Evolutionary conservation across 2,113 vertebrate species (phyloP), one percentile per base, ranked within the genome.

Genomic region (Phylloscopus trochilus): DNA sequence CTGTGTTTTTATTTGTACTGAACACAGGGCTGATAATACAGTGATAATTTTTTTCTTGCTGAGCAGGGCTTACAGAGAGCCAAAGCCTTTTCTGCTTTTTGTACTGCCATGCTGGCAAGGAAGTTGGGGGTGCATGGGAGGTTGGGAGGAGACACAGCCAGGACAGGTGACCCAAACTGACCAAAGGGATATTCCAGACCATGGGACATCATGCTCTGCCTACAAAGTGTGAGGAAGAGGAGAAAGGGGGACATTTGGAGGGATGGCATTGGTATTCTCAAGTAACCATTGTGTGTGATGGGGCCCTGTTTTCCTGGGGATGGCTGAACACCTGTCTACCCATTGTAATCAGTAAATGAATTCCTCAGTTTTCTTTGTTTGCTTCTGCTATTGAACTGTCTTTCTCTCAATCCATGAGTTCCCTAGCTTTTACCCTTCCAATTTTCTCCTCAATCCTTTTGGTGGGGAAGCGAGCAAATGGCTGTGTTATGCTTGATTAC

Each of bases 31-130:
- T 76, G 37, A 59, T 43, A 35, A 43, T 22, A 26, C 3, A 31
- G 31, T 26, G 35, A 12, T 59, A 7, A 4, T 51, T 35, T 30
- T 76, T 5, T 11, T 68, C 6, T 27, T 68, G 21, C 27, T 52
- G 53, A 59, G 22, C 37, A 51, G 26, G 17, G 44, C 5, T 59
- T 59, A 58, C n/a, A 35, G 2, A 67, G 60, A 21, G 16, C 31
- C 43, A 75, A 75, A 3, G 37, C 31, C 26, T 59, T 22, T 35
- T 43, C 17, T 31, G 9, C 21, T 43, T 55, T 27, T 7, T 11
- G 10, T 27, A 10, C 51, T 66, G 30, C 24, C 5, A 2, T 0
- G 0, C 11, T 68, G 44, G 31, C 4, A 8, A 35, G 26, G 43
- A 24, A 10, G 0, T 13, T 66, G 19, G 19, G 28, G 11, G 7